Conservation (phyloP, 1,140 invertebrate genomes). For the Elysia chlorotica region DNA sequence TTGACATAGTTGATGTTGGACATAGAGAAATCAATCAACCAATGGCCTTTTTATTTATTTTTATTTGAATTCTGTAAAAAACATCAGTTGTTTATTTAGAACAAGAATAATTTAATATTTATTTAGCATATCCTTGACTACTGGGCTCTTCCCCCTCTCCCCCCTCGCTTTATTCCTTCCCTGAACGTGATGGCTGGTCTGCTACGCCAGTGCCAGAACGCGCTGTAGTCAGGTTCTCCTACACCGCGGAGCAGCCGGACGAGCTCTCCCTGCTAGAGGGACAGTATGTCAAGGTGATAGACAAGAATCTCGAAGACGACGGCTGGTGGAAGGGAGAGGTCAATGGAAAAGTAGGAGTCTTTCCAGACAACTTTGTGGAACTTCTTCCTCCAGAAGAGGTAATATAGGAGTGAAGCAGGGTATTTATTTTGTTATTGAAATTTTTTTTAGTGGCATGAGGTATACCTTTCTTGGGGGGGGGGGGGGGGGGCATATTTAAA, state of each 20-base stretch:
- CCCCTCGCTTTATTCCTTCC: no score
- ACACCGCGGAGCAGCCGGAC: conserved; percentile 88
- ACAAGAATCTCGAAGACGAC: conserved; percentile 83
- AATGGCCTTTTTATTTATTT: not conserved
- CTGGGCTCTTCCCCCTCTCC: no score
- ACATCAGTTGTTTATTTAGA: not conserved
- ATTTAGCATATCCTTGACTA: no score
- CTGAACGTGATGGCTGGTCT: no score
- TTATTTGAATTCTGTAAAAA: not conserved
- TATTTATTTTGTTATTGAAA: no score
- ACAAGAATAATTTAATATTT: not conserved
- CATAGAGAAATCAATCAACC: no score
- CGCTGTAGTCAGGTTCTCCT: conserved; percentile 88
- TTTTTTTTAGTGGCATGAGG: no score
- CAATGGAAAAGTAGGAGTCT: conserved; percentile 85
- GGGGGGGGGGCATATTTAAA: no score
- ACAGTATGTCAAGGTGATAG: conserved; percentile 85
- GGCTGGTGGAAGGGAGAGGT: conserved; percentile 98
- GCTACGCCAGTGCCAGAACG: conserved; percentile 37
- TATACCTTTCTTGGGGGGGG: no score
- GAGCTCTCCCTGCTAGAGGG: conserved; percentile 84
- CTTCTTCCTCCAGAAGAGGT: conserved; percentile 51
- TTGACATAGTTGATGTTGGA: no score
- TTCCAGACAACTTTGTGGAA: conserved; percentile 91
- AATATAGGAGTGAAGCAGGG: no score